These are phyloP conservation scores for Mus caroli DNA, from an alignment of 2,797 vertebrate species.

Conservation along the genomic window DNA sequence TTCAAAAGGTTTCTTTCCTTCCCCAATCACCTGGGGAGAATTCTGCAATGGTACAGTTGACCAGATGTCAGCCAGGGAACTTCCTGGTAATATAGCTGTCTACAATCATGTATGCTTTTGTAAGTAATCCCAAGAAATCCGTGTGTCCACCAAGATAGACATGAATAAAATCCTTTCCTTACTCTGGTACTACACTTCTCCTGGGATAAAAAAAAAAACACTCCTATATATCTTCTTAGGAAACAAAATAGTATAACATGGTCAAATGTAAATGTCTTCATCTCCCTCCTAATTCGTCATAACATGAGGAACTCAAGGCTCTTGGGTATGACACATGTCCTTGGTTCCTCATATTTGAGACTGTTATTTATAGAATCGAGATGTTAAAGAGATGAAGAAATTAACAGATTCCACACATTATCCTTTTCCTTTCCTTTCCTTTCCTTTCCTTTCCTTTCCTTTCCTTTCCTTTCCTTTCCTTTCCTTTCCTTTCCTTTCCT, in stretches of 20 bases:
- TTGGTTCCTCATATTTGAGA: background rate
- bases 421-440: background rate
- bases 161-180: background rate
- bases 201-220: background rate
- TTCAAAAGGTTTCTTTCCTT: background rate
- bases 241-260: background rate
- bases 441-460: too few relatives aligned
- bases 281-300: background rate
- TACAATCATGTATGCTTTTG: too few relatives aligned
- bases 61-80: background rate
- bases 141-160: background rate
- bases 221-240: background rate
- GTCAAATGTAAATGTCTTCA: slow-evolving; percentile 1
- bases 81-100: background rate
- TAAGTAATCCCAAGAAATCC: background rate
- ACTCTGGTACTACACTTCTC: background rate
- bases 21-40: background rate
- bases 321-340: background rate
- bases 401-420: background rate
- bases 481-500: too few relatives aligned
- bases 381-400: background rate
- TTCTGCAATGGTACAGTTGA: background rate
- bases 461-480: too few relatives aligned
- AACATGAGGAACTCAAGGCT: background rate
- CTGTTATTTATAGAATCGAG: background rate